Percentiles rank a stretch among this genome's conserved stretches.
Evolutionary conservation across 2,113 vertebrate species (phyloP).

Genomic region (Megaleporinus macrocephalus): DNA sequence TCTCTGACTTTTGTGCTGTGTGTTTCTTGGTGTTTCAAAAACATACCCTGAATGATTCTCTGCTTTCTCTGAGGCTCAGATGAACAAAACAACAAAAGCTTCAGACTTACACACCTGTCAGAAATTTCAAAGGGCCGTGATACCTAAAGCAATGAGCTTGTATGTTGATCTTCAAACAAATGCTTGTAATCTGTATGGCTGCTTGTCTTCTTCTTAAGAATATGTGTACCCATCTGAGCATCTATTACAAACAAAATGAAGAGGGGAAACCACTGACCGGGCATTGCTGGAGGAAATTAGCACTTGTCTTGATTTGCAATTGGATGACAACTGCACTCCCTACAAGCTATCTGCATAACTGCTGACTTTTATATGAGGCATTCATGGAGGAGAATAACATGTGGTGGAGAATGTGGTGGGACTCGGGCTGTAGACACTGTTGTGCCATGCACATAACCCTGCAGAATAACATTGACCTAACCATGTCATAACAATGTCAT

Average conservation of each 20-base stretch:
- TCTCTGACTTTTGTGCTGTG: too few species aligned
- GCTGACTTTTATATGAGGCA: neutral
- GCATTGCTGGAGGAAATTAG: neutral
- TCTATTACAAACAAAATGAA: constrained; percentile 8
- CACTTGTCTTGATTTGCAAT: neutral
- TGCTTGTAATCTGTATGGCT: constrained; percentile 23
- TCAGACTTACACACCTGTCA: constrained; percentile 6
- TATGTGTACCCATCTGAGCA: neutral
- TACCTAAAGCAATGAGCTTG: constrained; percentile 21
- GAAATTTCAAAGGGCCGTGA: constrained; percentile 44
- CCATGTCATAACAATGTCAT: too few species aligned
- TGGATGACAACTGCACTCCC: neutral
- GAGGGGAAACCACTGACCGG: neutral
- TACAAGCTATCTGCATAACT: neutral
- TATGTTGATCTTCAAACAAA: constrained; percentile 27
- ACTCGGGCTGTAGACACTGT: neutral
- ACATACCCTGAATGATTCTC: neutral
- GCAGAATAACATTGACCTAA: too few species aligned
- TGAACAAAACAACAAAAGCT: constrained; percentile 35
- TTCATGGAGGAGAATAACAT: neutral
- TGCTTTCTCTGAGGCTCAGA: neutral
- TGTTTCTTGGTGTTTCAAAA: constrained; percentile 10
- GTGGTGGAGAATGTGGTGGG: neutral
- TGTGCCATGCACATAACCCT: too few species aligned
- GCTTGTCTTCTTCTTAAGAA: constrained; percentile 8